These are phyloP conservation scores for Batillaria attramentaria DNA, from an alignment of 1,140 invertebrate species.

Conservation along the genomic window DNA sequence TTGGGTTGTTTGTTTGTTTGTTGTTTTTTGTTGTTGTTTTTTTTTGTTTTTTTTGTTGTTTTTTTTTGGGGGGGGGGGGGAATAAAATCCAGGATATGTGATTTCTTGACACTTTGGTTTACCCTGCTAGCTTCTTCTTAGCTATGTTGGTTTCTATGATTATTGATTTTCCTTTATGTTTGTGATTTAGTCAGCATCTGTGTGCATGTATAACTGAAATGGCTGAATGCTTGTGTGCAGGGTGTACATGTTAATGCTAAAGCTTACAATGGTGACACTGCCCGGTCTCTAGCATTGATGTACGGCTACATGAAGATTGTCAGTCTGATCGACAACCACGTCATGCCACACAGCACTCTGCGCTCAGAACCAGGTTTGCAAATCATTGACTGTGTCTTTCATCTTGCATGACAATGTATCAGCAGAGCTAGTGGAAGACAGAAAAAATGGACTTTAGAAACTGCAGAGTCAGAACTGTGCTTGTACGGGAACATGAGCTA, in stretches of 20 bases:
- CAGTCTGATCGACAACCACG: constrained; percentile 66
- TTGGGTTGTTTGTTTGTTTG: too few relatives aligned
- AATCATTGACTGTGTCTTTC: too few relatives aligned
- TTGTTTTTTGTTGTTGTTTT: background rate
- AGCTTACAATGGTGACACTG: constrained; percentile 65
- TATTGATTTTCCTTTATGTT: too few relatives aligned
- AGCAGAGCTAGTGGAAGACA: too few relatives aligned
- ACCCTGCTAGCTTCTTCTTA: too few relatives aligned
- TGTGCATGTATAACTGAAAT: background rate
- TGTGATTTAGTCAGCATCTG: background rate
- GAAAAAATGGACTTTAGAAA: too few relatives aligned
- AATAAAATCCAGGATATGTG: too few relatives aligned
- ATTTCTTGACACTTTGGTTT: too few relatives aligned
- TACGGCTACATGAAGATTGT: constrained; percentile 69
- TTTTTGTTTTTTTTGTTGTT: background rate
- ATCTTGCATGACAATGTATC: too few relatives aligned
- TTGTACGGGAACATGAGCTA: too few relatives aligned
- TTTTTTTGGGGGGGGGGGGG: background rate
- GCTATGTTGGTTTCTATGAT: too few relatives aligned
- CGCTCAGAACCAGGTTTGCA: constrained; percentile 60
- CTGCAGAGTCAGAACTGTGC: too few relatives aligned
- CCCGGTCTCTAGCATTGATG: constrained; percentile 65
- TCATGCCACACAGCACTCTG: constrained; percentile 52
- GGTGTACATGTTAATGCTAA: constrained; percentile 67
- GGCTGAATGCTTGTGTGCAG: constrained; percentile 54